phyloP scores from a whole-genome alignment of 2,797 vertebrate species.

The Coluber constrictor region DNA sequence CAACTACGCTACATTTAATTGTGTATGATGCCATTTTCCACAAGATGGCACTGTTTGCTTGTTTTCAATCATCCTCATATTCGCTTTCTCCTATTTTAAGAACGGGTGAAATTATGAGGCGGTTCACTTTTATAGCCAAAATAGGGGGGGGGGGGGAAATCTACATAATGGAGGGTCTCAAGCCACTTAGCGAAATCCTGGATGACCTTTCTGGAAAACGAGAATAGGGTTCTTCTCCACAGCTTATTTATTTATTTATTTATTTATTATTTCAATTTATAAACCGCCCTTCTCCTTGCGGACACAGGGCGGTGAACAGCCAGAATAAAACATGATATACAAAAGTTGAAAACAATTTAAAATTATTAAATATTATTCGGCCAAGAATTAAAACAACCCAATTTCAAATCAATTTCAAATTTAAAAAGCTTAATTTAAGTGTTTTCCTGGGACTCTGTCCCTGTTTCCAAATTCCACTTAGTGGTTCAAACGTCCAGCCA shows the following conservation, averaged over 20 bases:
- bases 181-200: neutral
- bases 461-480: neutral
- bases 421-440: neutral
- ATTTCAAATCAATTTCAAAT: no score
- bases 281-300: no score
- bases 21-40: neutral
- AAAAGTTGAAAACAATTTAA: no score
- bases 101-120: neutral
- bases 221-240: neutral
- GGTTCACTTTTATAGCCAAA: neutral
- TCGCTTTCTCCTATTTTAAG: neutral
- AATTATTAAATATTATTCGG: no score
- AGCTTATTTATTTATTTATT: no score
- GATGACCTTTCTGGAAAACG: neutral
- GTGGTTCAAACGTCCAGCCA: neutral
- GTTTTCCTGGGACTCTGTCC: neutral
- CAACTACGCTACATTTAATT: neutral
- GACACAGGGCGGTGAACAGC: no score
- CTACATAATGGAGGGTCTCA: neutral
- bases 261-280: no score
- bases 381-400: no score
- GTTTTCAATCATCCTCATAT: accelerated
- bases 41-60: conserved; percentile 24
- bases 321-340: no score
- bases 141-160: no score